Base-by-base conservation (phyloP, 2,797 vertebrate species). In the Caiman crocodilus region DNA sequence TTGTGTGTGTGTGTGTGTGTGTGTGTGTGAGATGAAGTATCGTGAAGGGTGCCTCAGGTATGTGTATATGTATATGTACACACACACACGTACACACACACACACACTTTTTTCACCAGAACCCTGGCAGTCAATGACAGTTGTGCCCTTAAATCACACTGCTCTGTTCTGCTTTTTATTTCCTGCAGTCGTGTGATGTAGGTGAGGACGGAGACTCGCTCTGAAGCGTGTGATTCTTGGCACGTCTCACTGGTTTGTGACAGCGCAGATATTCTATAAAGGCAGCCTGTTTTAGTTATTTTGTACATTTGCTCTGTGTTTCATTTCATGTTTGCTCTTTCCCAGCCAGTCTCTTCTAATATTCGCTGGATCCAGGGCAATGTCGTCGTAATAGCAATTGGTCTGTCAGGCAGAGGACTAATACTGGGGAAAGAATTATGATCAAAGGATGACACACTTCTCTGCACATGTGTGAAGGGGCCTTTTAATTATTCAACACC, bases 401-500 rank as follows among this genome's bases (percentile, higher is more conserved):
- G 76, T 80, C 50, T 55, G 79, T 87, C 75, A 85, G 76, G 78
- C 61, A 63, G 56, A 18, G 12, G 5, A 60, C 58, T 32, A 60
- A 84, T 91, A 69, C 73, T 86, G 42, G 32, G 69, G 82, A 92
- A 60, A n/a, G 10, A 79, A 64, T n/a, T 74, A 69, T 80, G 80
- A 87, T 88, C 93, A 92, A 93, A 94, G 80, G 67, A 80, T 30
- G 58, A 82, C 82, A 92, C 28, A 26, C 14, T 80, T 92, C 59
- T 81, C 28, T 85, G 90, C 10, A 58, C 20, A 21, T 16, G 4
- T 60, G 35, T 63, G 73, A 82, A 76, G 88, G 88, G 32, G n/a
- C 9, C 73, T 87, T 91, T 82, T 69, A 82, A 59, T 87, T 92
- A 87, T 63, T 91, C 84, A 92, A 74, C 85, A 90, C 80, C 50